Evolutionary conservation across 1,140 invertebrate genomes (phyloP).

Genomic region (Ceratina japonica): DNA sequence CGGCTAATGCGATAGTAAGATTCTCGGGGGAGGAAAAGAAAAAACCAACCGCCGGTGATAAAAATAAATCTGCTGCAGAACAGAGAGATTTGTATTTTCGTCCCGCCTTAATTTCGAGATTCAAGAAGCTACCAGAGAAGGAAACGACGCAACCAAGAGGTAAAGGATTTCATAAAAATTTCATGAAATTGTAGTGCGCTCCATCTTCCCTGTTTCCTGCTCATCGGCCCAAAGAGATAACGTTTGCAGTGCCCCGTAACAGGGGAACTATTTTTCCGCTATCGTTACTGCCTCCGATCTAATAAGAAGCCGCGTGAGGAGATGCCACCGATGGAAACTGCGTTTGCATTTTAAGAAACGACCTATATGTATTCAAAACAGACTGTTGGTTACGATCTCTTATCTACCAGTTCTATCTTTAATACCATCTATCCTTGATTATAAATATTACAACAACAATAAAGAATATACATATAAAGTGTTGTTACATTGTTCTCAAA

Average conservation of each 20-base stretch:
- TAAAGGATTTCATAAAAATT: slow-evolving; percentile 33
- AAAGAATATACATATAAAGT: no score
- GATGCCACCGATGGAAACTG: no score
- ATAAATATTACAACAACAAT: no score
- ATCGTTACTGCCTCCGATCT: background rate
- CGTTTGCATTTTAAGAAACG: no score
- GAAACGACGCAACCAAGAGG: background rate
- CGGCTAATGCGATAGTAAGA: background rate
- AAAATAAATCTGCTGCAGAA: background rate
- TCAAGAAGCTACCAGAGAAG: background rate
- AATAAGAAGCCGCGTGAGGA: background rate
- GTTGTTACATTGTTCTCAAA: no score
- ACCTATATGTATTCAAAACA: no score
- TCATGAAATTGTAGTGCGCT: background rate
- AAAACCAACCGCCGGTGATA: background rate
- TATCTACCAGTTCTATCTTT: no score
- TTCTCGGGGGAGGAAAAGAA: background rate
- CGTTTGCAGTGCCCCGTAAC: background rate
- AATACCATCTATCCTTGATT: no score
- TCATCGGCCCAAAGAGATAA: background rate
- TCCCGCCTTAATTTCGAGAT: background rate
- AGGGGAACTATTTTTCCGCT: background rate
- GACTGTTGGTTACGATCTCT: no score
- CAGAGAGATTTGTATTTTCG: background rate
- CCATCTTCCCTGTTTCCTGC: background rate